Base-by-base conservation (phyloP, 2,113 vertebrate species). In the Gobio gobio region DNA sequence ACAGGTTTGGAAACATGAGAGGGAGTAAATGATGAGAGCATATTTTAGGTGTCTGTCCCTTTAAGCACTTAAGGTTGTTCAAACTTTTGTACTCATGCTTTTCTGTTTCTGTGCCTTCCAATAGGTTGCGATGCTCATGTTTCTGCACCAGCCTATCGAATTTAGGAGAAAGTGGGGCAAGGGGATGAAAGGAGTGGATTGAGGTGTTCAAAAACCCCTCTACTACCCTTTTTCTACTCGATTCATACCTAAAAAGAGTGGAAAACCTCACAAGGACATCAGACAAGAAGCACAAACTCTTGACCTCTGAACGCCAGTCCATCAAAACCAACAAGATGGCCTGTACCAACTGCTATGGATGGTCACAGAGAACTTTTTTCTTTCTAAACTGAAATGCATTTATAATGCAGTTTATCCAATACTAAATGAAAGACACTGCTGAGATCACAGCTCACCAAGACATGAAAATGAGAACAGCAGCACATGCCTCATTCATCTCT, bases 101-200 rank as follows among this genome's bases (percentile, higher is more conserved):
- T 29, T 81, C n/a, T 80, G 63, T 80, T 83, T 47, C 51, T 70
- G 16, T 86, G 16, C 14, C 74, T 54, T 61, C 40, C 36, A 49
- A 4, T 49, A 86, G 84, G 86, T 70, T 63, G 22, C 78, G 84
- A 77, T 78, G 80, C 77, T 79, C 26, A 56, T n/a, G n/a, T 77
- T 81, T 78, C 81, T 56, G 13, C 18, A 54, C 68, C 72, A 61
- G 81, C 68, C 79, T 58, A 20, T 64, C 47, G 20, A 81, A 79
- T 49, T 29, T 64, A 83, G 66, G 73, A 72, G 20, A 80, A 33
- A 75, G 54, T 47, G 33, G 64, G 13, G 26, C 40, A 77, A 24
- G 56, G 59, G 36, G 20, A 47, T 66, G 64, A 85, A 63, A 81
- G 20, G 58, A 54, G 20, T 78, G 29, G 12, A 40, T 20, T 74